Conservation (phyloP, 2,113 vertebrate genomes). For the Zosterops lateralis region DNA sequence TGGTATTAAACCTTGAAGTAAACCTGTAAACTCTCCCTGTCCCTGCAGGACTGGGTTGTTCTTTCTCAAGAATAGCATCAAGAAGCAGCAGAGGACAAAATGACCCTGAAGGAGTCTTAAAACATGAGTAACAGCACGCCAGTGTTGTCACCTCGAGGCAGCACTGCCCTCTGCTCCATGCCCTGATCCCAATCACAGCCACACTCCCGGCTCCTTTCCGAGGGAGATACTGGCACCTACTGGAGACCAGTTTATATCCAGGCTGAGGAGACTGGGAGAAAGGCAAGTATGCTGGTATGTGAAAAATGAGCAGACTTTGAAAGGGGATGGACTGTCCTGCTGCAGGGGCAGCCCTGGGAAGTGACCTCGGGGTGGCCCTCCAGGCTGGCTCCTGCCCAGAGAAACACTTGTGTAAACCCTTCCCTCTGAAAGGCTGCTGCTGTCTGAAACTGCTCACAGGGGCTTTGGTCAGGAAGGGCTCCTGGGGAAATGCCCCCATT, state of each 20-base stretch:
- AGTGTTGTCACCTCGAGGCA: background rate
- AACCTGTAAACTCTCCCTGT: background rate
- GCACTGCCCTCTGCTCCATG: background rate
- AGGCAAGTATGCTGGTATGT: background rate
- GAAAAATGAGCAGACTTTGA: background rate
- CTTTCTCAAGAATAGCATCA: background rate
- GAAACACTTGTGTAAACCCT: background rate
- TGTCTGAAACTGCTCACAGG: background rate
- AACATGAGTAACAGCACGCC: background rate
- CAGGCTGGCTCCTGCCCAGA: background rate
- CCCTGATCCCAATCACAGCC: fast-evolving
- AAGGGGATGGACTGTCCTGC: background rate
- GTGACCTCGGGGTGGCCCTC: background rate
- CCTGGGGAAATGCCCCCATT: background rate
- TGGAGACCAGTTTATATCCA: constrained; percentile 17
- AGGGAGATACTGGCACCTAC: constrained; percentile 54
- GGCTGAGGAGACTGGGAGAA: background rate
- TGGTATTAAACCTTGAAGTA: background rate
- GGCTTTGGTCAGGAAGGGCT: background rate
- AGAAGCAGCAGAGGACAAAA: background rate
- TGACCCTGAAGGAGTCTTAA: background rate
- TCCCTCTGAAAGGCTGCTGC: background rate
- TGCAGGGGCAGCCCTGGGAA: background rate
- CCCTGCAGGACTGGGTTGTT: background rate
- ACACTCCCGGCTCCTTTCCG: fast-evolving